phyloP scores from a whole-genome alignment of 1,140 invertebrate genomes.

The Drosophila setifemur region DNA sequence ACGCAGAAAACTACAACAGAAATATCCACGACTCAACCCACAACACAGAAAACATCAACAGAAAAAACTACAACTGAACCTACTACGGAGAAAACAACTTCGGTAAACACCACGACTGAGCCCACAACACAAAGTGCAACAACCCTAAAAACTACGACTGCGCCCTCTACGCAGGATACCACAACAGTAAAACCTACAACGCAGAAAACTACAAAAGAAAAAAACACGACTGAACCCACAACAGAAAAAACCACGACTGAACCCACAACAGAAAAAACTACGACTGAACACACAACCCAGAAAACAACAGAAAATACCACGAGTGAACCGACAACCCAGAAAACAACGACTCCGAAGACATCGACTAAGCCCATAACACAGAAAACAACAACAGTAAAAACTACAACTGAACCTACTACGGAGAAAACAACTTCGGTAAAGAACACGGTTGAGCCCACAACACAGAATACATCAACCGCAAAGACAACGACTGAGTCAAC shows the following conservation, averaged over 20 bases:
- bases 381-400: no score
- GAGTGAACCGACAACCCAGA: neutral
- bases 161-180: no score
- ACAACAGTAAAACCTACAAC: no score
- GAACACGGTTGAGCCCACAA: no score
- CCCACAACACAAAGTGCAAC: neutral
- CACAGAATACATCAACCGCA: no score
- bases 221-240: no score
- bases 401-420: neutral
- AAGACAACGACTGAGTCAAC: no score
- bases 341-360: neutral
- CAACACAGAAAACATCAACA: neutral
- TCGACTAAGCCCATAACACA: no score
- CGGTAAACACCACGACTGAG: neutral
- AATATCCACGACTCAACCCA: neutral
- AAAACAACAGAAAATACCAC: neutral
- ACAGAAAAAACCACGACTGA: neutral
- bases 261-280: neutral
- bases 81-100: no score
- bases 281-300: neutral
- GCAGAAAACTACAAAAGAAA: no score
- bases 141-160: neutral
- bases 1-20: neutral
- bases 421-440: no score
- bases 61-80: neutral